Evolutionary conservation across 1,140 invertebrate species (phyloP).

Genomic region (Tigriopus japonicus): DNA sequence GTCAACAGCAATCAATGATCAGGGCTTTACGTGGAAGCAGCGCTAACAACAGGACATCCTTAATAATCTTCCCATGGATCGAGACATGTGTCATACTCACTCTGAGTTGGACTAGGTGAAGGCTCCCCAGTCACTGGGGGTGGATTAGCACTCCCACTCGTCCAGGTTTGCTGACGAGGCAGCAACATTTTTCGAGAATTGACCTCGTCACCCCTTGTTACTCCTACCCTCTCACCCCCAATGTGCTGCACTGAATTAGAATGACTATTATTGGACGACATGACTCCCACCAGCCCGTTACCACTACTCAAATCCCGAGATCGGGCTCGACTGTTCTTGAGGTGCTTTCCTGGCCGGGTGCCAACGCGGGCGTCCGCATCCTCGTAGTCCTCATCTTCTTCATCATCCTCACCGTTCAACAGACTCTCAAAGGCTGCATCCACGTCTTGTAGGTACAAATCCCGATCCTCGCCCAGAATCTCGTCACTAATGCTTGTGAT

Average conservation of each 20-base stretch:
- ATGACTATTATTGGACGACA: background rate
- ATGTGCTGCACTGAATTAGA: background rate
- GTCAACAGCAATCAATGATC: too few species aligned
- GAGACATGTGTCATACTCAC: slow-evolving; percentile 14
- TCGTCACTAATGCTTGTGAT: slow-evolving; percentile 5
- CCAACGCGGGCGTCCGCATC: background rate
- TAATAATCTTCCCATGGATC: slow-evolving; percentile 7
- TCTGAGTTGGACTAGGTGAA: slow-evolving; percentile 8
- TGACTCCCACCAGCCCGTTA: background rate
- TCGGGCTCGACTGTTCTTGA: too few species aligned
- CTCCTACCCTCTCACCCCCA: background rate
- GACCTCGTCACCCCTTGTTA: background rate
- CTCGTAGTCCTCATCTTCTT: background rate
- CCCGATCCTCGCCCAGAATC: slow-evolving; percentile 4
- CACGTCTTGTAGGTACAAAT: slow-evolving; percentile 1
- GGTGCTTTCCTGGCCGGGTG: background rate
- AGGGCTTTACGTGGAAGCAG: too few species aligned
- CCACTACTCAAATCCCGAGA: too few species aligned
- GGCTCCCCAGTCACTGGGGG: background rate
- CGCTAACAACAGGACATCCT: background rate
- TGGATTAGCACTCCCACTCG: too few species aligned
- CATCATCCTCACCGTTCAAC: background rate
- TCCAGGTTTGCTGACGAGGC: background rate
- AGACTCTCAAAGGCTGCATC: slow-evolving; percentile 10
- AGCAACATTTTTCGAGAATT: background rate